A percentile compares a stretch with the other conserved stretches of the same genome.
These are phyloP conservation scores for Alexandromys fortis DNA, from an alignment of 2,113 vertebrate species.

Conservation along the genomic window DNA sequence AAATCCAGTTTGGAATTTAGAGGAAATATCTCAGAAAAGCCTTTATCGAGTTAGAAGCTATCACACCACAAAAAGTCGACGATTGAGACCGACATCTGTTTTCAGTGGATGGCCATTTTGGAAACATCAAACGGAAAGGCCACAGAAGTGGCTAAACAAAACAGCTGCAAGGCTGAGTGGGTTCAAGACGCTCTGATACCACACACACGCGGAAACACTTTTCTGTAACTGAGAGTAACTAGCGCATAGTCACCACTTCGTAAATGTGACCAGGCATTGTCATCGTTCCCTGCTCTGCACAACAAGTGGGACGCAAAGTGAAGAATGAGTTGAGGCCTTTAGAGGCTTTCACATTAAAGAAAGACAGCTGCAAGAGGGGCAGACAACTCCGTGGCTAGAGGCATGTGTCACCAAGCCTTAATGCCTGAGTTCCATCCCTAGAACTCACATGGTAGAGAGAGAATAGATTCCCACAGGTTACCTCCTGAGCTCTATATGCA, in stretches of 20 bases:
- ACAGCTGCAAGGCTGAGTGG: background rate
- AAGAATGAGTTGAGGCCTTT: slow-evolving; percentile 24
- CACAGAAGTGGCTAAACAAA: background rate
- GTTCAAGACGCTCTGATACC: background rate
- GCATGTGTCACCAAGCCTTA: too few relatives aligned
- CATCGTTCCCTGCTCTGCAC: background rate
- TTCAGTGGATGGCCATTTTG: background rate
- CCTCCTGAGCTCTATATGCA: background rate
- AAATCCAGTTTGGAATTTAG: background rate
- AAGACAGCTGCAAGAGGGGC: too few relatives aligned
- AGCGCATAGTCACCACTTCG: background rate
- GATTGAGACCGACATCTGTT: background rate
- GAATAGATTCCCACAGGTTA: background rate
- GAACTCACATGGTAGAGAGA: background rate
- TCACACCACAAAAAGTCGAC: background rate
- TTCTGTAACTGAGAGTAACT: background rate
- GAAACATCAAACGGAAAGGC: background rate
- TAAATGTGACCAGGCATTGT: background rate
- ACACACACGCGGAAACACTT: too few relatives aligned
- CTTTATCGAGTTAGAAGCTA: background rate
- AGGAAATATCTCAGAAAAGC: background rate
- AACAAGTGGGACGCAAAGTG: background rate
- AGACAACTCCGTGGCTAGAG: too few relatives aligned
- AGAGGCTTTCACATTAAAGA: background rate
- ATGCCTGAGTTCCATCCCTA: too few relatives aligned